Conservation (phyloP, 2,797 vertebrate species). For the Poeciliopsis gracilis region DNA sequence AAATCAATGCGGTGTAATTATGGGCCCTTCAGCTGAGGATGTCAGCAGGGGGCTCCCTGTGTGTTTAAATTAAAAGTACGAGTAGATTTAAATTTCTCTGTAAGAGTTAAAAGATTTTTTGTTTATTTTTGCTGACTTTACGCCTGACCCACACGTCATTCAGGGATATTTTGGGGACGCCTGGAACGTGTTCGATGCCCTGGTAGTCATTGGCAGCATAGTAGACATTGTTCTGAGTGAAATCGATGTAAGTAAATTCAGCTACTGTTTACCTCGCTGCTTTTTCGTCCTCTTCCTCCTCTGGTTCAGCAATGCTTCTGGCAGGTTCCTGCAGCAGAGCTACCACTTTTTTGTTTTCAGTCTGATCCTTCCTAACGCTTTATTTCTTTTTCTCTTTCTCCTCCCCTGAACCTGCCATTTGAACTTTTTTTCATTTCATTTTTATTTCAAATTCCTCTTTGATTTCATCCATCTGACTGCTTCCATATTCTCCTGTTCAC, state of each 20-base stretch:
- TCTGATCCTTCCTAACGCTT: constrained; percentile 48
- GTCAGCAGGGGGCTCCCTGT: constrained; percentile 17
- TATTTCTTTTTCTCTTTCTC: constrained; percentile 52
- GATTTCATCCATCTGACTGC: constrained; percentile 6
- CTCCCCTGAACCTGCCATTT: constrained; percentile 59
- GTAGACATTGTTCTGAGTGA: constrained; percentile 99
- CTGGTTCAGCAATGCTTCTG: constrained; percentile 4
- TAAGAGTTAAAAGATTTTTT: constrained; percentile 36
- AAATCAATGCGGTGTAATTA: constrained; percentile 18
- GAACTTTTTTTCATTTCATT: constrained; percentile 47
- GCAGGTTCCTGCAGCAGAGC: constrained; percentile 27
- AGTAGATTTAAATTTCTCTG: constrained; percentile 24
- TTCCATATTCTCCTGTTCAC: constrained; percentile 47
- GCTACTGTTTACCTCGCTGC: constrained; percentile 45
- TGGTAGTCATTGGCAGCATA: constrained; percentile 99
- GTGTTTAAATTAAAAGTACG: constrained; percentile 18
- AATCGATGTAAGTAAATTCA: constrained; percentile 96
- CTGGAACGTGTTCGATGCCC: constrained; percentile 99
- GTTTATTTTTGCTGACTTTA: constrained; percentile 46
- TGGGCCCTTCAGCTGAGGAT: constrained; percentile 26
- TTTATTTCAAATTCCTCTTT: constrained; percentile 19
- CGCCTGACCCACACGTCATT: constrained; percentile 74
- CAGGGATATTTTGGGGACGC: constrained; percentile 99
- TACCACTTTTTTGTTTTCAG: constrained; percentile 37
- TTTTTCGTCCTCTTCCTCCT: constrained; percentile 57